A percentile compares a stretch with the other conserved stretches of the same genome.
phyloP scores from a whole-genome alignment of 2,113 vertebrate species.

The Cyanoderma ruficeps region DNA sequence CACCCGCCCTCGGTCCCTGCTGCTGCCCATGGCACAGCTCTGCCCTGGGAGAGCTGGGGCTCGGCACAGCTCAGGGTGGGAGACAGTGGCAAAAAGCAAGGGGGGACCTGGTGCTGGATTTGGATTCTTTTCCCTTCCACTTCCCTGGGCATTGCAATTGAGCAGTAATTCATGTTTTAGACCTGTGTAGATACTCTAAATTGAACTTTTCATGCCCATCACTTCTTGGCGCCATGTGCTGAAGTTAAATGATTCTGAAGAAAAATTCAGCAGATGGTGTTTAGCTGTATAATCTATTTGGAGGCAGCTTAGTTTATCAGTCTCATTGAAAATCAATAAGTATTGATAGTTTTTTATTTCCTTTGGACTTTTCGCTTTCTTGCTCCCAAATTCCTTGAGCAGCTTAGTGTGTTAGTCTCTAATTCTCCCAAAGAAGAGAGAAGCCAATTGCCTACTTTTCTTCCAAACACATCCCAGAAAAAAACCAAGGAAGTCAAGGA shows the following conservation, averaged over 20 bases:
- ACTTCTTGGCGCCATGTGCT: background rate
- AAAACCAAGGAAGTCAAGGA: background rate
- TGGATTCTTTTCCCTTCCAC: background rate
- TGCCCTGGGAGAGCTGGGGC: background rate
- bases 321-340: background rate
- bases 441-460: background rate
- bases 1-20: fast-evolving
- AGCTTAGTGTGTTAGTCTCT: background rate
- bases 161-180: background rate
- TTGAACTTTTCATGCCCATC: background rate
- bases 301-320: background rate
- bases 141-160: fast-evolving
- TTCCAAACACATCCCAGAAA: background rate
- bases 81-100: fast-evolving
- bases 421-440: background rate
- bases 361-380: background rate
- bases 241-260: background rate
- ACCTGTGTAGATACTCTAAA: background rate
- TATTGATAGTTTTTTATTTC: background rate
- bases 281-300: background rate
- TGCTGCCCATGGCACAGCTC: fast-evolving
- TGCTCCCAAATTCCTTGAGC: background rate
- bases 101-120: fast-evolving
- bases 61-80: background rate
- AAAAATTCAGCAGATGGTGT: background rate